A percentile compares a stretch with the other conserved stretches of the same genome.
Conservation (phyloP, 2,888 invertebrate species). For the Ceramica pisi region DNA sequence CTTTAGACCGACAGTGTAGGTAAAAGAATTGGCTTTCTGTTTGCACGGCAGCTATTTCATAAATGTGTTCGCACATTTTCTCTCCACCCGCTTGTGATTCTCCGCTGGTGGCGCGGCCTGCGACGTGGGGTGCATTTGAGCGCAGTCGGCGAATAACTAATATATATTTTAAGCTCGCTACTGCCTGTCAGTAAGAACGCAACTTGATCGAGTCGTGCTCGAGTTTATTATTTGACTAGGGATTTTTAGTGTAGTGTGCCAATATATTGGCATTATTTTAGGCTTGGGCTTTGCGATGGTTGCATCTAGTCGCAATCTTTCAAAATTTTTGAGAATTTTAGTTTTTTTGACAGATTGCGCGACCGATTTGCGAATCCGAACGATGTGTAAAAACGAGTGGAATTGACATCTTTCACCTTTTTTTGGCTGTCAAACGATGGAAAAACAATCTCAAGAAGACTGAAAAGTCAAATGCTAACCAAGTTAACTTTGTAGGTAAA, state of each 20-base stretch:
- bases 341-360: no score
- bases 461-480: background rate
- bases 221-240: background rate
- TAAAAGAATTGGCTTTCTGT: no score
- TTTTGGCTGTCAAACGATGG: background rate
- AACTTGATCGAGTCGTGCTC: background rate
- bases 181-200: slow-evolving; percentile 1
- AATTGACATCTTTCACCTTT: background rate
- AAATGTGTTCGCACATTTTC: background rate
- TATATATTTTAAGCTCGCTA: slow-evolving; percentile 6
- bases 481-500: no score
- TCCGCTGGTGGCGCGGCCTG: slow-evolving; percentile 5
- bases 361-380: no score
- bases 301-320: no score
- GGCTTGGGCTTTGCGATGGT: no score
- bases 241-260: background rate
- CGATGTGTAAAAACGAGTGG: no score
- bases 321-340: no score
- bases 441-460: background rate
- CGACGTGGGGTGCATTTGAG: slow-evolving; percentile 22
- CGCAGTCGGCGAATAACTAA: slow-evolving; percentile 23
- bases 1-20: no score
- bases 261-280: background rate
- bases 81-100: background rate
- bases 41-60: background rate